Evolutionary conservation across 2,888 invertebrate genomes (phyloP).

Genomic region (Coenonympha glycerion): DNA sequence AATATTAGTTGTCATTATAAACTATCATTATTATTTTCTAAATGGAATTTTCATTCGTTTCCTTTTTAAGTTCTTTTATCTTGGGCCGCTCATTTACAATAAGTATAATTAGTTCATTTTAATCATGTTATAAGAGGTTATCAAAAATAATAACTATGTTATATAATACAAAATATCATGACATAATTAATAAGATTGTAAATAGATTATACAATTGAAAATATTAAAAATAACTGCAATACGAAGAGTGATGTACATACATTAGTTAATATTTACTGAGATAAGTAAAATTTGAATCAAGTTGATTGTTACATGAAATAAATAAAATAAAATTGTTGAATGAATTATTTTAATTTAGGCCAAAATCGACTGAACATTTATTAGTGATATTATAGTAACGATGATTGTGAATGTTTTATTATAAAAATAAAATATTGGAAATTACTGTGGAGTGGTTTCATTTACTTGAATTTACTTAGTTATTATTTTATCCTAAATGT

Average conservation of each 20-base stretch:
- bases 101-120: too few species aligned
- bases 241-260: constrained; percentile 4
- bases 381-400: constrained; percentile 41
- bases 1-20: too few species aligned
- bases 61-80: too few species aligned
- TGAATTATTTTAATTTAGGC: constrained; percentile 44
- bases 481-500: too few species aligned
- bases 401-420: constrained; percentile 61
- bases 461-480: background rate
- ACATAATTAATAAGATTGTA: too few species aligned
- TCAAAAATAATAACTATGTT: too few species aligned
- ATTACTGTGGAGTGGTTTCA: constrained; percentile 26
- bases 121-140: too few species aligned
- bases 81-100: too few species aligned
- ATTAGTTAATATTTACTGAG: background rate
- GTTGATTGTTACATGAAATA: constrained; percentile 16
- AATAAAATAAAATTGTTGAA: constrained; percentile 42
- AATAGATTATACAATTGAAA: background rate
- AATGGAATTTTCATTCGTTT: too few species aligned
- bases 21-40: too few species aligned
- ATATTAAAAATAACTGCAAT: constrained; percentile 17
- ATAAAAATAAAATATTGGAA: constrained; percentile 38
- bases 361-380: constrained; percentile 60
- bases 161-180: too few species aligned
- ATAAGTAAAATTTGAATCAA: constrained; percentile 6